Percentiles rank a stretch among this genome's conserved stretches.
Evolutionary conservation across 2,888 invertebrate species (phyloP).

Genomic region (Stictocephala bisonia): DNA sequence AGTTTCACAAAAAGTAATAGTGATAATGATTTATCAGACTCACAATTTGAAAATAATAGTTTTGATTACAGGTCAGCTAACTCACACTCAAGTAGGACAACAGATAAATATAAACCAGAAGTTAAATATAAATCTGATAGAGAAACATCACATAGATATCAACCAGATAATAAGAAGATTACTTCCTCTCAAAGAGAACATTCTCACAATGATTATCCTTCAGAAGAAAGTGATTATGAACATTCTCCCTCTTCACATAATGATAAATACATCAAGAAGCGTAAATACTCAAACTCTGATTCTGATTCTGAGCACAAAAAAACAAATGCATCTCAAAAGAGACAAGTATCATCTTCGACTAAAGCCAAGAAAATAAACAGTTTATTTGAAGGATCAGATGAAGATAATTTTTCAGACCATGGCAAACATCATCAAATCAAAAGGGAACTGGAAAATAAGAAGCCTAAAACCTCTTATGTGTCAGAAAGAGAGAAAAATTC

Average conservation of each 20-base stretch:
- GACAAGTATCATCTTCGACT: not conserved
- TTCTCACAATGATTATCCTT: not conserved
- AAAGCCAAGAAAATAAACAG: conserved; percentile 22
- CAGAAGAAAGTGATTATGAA: not conserved
- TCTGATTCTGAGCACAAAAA: not conserved
- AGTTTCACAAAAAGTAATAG: not conserved
- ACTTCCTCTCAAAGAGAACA: not conserved
- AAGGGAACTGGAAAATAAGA: not conserved
- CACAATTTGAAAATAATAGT: conserved; percentile 11
- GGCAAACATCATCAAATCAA: not conserved
- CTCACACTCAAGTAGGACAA: not conserved
- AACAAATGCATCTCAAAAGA: not conserved
- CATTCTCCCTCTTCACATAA: not conserved
- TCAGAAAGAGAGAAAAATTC: conserved; percentile 1
- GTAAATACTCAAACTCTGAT: conserved; percentile 8
- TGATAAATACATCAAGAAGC: not conserved
- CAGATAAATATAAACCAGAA: conserved; percentile 23
- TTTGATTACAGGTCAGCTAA: not conserved
- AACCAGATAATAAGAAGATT: not conserved
- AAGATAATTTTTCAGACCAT: not conserved
- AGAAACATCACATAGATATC: not conserved
- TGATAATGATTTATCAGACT: conserved; percentile 5
- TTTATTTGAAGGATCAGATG: conserved; percentile 31
- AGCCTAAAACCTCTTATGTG: not conserved
- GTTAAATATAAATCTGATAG: conserved; percentile 1